Base-by-base conservation (phyloP, 2,888 invertebrate genomes). In the Oscheius sp. region DNA sequence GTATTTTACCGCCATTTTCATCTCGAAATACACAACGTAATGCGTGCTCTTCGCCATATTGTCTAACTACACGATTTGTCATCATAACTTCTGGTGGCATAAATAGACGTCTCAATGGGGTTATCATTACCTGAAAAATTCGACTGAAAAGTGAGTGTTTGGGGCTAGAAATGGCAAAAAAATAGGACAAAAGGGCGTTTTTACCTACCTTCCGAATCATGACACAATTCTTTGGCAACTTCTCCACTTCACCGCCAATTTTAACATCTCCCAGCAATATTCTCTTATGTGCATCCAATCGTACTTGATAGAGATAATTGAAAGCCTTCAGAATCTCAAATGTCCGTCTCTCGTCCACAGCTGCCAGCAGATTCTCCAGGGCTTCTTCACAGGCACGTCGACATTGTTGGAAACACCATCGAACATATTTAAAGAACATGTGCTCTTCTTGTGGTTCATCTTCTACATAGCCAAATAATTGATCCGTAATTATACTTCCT, bases 71-170 rank as follows among this genome's bases (percentile, higher is more conserved):
- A 49, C 87, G 78, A 74, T 86, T 86, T n/a, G 79, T 73, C 85
- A 86, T 84, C 85, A 87, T 84, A n/a, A 86, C 84, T 72, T 86
- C 86, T 3, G 84, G 83, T 49, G 84, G 73, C 81, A 83, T 79
- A 9, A 84, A 69, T 1, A 85, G 56, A 0, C 59, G 68, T 35
- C 84, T 78, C 16, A 76, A 69, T 1, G 85, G 85, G 49, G 77
- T 82, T 35, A 84, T 80, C 68, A 84, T 74, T 16, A 80, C 73
- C 83, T 84, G 27, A 58, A 78, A 63, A 46, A 13, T 13, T 45
- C n/a, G n/a, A n/a, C n/a, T n/a, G n/a, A n/a, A n/a, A n/a, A n/a
- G n/a, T 21, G 21, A 53, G n/a, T n/a, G n/a, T n/a, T 53, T 18
- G n/a, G 7, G n/a, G 23, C 25, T 13, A n/a, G n/a, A n/a, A n/a